Base-by-base conservation (phyloP, 2,888 invertebrate genomes). In the Paralinhomoeus sp. region DNA sequence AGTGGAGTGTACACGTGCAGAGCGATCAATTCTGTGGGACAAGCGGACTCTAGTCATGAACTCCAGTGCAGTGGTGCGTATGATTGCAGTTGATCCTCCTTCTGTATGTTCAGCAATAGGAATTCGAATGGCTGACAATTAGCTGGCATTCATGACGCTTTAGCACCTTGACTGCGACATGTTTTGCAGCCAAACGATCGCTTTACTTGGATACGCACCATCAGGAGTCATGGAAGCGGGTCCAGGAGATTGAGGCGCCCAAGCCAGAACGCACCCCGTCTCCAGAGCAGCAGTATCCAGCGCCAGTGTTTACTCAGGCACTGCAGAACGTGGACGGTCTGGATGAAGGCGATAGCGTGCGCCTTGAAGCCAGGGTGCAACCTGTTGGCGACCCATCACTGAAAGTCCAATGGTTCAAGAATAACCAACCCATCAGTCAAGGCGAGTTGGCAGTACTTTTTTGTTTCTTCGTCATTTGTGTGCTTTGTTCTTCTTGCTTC, bases 351-450 rank as follows among this genome's bases (percentile, higher is more conserved):
- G 53, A 56, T 9, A 42, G 51, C 1, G 48, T 55, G 18, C 53
- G 59, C 23, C 49, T 61, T 33, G 85, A 87, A 66, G 82, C 84
- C 58, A 73, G 85, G 50, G 73, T 87, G 44, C 83, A 85, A 56
- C 87, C 89, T 17, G 84, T 87, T 44, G 84, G 84, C 40, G 87
- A 89, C 67, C 82, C 87, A 23, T 83, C 82, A 13, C 71, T 89
- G 21, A 83, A 80, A 65, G 82, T 85, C 20, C 45, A 38, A 21
- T 87, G 84, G 87, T 85, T 81, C 63, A 75, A 81, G 61, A 85
- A 89, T 64, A 87, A 84, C 56, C 78, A 81, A 59, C 74, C 80
- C 7, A 50, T 60, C 24, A 53, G 55, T 1, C 51, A 57, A 24
- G 48, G 48, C 46, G n/a, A n/a, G n/a, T n/a, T n/a, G n/a, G n/a